Conservation (phyloP, 2,797 vertebrate genomes). For the Sebastes taczanowskii region DNA sequence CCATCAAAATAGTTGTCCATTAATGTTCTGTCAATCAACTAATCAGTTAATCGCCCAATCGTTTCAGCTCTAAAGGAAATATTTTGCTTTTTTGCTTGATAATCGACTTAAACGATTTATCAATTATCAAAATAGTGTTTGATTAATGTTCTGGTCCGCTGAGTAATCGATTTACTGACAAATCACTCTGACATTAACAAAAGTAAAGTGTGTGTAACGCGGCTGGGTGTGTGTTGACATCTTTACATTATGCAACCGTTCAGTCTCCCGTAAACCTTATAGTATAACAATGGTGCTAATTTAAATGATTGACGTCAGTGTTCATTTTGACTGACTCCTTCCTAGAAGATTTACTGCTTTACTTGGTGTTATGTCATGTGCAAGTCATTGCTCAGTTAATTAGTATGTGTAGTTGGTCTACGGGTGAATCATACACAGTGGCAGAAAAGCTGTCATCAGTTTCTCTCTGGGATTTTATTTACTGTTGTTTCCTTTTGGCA, state of each 20-base stretch:
- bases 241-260: background rate
- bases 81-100: background rate
- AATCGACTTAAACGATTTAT: background rate
- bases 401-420: background rate
- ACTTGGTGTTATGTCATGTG: background rate
- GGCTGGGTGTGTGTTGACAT: background rate
- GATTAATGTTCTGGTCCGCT: background rate
- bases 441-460: background rate
- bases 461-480: background rate
- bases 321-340: background rate
- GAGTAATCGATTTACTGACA: background rate
- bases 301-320: background rate
- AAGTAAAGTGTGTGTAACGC: background rate
- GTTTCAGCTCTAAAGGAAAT: background rate
- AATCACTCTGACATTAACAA: accelerated
- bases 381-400: background rate
- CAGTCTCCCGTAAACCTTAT: background rate
- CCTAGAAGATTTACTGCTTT: background rate
- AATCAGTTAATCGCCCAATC: too few species aligned
- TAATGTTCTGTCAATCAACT: too few species aligned
- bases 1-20: background rate
- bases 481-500: background rate
- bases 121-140: background rate
- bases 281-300: background rate
- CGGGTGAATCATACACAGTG: background rate